These are phyloP conservation scores for Callipepla californica DNA, from an alignment of 2,113 vertebrate genomes.

Conservation along the genomic window DNA sequence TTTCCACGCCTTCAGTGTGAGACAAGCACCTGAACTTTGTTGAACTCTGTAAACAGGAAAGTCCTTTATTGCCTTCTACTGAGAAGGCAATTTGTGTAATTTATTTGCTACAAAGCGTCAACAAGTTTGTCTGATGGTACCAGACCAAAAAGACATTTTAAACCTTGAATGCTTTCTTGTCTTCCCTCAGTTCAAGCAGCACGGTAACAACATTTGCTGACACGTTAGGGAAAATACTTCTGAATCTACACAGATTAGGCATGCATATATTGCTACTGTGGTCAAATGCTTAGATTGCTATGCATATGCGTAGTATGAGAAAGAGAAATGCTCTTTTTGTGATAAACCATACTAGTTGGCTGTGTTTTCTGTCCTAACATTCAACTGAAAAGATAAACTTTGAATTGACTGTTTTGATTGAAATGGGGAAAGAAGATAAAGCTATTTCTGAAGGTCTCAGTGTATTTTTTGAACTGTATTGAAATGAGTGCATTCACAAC, in stretches of 20 bases:
- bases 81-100: not conserved
- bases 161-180: not conserved
- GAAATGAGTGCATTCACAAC: conserved; percentile 29
- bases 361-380: not conserved
- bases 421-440: not conserved
- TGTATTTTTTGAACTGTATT: not conserved
- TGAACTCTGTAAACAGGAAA: conserved; percentile 42
- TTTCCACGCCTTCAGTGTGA: conserved; percentile 2
- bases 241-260: not conserved
- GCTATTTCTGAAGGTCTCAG: not conserved
- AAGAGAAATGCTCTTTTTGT: not conserved
- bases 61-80: not conserved
- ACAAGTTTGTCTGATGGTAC: not conserved
- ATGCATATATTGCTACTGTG: not conserved
- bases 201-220: not conserved
- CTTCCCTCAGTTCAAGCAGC: not conserved
- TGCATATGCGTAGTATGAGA: not conserved
- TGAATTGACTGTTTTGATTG: not conserved
- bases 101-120: not conserved
- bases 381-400: not conserved
- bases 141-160: not conserved
- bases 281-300: not conserved
- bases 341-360: not conserved
- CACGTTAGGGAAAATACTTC: not conserved
- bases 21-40: conserved; percentile 6